A percentile compares a stretch with the other conserved stretches of the same genome.
phyloP scores from a whole-genome alignment of 2,888 invertebrate genomes.

The Cybosia mesomella region DNA sequence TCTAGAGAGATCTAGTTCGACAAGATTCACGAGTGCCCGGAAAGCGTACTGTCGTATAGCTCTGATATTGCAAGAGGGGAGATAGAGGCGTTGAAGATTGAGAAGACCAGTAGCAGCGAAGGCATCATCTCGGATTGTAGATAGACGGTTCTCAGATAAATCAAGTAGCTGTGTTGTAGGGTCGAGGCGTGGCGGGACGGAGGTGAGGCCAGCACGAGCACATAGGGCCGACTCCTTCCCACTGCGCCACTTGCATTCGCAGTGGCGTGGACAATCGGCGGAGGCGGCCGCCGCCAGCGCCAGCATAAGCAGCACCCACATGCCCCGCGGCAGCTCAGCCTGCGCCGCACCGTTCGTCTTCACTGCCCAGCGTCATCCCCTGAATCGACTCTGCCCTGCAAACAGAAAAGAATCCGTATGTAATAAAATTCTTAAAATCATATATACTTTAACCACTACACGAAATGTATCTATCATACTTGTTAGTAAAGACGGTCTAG shows the following conservation, averaged over 20 bases:
- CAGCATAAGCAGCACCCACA: constrained; percentile 87
- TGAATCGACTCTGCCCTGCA: constrained; percentile 66
- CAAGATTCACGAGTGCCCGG: constrained; percentile 92
- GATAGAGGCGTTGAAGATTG: constrained; percentile 93
- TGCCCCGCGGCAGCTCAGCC: constrained; percentile 83
- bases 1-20: constrained; percentile 93
- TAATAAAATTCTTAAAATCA: background rate
- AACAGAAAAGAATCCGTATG: constrained; percentile 43
- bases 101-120: constrained; percentile 92
- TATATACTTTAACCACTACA: no score
- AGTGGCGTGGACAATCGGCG: constrained; percentile 91
- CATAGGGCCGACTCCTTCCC: constrained; percentile 95
- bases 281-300: constrained; percentile 82
- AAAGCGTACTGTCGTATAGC: constrained; percentile 91
- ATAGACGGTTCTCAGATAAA: constrained; percentile 91
- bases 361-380: constrained; percentile 79
- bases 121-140: constrained; percentile 89
- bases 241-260: constrained; percentile 96
- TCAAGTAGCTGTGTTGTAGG: constrained; percentile 93
- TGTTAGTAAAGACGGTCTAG: background rate
- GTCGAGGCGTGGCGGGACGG: constrained; percentile 91
- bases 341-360: constrained; percentile 78
- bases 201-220: constrained; percentile 91
- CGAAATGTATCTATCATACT: background rate
- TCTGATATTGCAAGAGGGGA: constrained; percentile 90